Evolutionary conservation across 2,113 vertebrate genomes (phyloP).

Genomic region (Polypterus senegalus): DNA sequence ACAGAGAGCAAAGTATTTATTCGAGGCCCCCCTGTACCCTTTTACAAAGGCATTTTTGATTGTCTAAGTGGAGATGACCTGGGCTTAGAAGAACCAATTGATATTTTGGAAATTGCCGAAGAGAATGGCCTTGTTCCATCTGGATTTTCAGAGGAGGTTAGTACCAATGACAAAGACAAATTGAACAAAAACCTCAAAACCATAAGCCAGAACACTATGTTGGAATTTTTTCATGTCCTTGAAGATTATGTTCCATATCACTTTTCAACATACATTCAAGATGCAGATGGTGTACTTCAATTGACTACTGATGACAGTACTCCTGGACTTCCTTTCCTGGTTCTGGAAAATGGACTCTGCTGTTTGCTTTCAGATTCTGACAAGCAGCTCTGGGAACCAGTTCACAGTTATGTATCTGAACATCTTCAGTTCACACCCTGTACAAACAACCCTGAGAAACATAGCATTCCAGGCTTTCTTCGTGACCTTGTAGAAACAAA

Average conservation of each 20-base stretch:
- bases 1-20: slow-evolving; percentile 1
- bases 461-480: slow-evolving; percentile 27
- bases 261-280: slow-evolving; percentile 13
- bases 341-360: slow-evolving; percentile 16
- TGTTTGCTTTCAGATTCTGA: slow-evolving; percentile 14
- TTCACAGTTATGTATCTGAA: slow-evolving; percentile 10
- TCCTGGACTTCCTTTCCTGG: slow-evolving; percentile 11
- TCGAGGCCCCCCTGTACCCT: slow-evolving; percentile 8
- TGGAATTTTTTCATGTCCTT: slow-evolving; percentile 19
- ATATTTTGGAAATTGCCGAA: slow-evolving; percentile 24
- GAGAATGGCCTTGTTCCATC: slow-evolving; percentile 11
- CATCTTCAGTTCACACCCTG: slow-evolving; percentile 20
- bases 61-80: slow-evolving; percentile 8
- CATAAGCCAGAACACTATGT: slow-evolving; percentile 8
- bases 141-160: slow-evolving; percentile 1
- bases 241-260: slow-evolving; percentile 17
- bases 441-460: slow-evolving; percentile 3
- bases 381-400: background rate
- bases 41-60: slow-evolving; percentile 18
- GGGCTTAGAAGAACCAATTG: slow-evolving; percentile 2
- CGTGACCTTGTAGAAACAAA: slow-evolving; percentile 23
- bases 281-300: slow-evolving; percentile 15
- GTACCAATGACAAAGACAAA: no score
- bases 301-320: background rate
- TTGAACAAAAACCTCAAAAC: slow-evolving; percentile 2